Conservation (phyloP, 2,113 vertebrate genomes). For the Leucopternis melanops region DNA sequence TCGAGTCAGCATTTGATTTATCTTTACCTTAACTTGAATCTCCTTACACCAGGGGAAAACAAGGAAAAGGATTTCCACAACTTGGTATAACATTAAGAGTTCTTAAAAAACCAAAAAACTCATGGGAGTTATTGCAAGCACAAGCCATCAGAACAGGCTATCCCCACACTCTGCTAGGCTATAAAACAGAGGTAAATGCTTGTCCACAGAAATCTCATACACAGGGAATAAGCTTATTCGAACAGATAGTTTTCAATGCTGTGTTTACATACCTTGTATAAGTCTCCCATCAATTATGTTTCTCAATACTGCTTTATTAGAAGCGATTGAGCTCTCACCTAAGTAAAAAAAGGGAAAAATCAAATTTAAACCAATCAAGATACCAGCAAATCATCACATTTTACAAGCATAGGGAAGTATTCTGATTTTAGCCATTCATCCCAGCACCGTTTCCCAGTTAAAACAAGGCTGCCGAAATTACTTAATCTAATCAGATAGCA, state of each 20-base stretch:
- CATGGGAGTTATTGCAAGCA: neutral
- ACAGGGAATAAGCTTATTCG: neutral
- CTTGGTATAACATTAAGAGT: neutral
- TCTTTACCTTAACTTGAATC: neutral
- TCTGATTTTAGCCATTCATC: neutral
- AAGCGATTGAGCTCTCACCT: neutral
- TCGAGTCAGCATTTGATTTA: neutral
- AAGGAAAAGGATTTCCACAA: neutral
- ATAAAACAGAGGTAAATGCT: neutral
- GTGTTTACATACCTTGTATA: neutral
- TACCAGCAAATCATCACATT: neutral
- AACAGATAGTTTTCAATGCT: neutral
- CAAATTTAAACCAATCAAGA: neutral
- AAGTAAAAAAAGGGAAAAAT: neutral
- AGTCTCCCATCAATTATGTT: conserved; percentile 22
- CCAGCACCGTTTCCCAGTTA: neutral
- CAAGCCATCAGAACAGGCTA: neutral
- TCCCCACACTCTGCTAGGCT: neutral
- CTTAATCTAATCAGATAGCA: neutral
- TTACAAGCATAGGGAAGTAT: neutral
- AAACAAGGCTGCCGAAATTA: neutral
- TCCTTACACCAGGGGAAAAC: neutral
- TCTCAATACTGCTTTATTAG: neutral
- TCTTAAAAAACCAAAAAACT: neutral
- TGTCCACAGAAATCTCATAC: neutral